phyloP scores from a whole-genome alignment of 2,888 invertebrate species.

The Sthenelais limicola region DNA sequence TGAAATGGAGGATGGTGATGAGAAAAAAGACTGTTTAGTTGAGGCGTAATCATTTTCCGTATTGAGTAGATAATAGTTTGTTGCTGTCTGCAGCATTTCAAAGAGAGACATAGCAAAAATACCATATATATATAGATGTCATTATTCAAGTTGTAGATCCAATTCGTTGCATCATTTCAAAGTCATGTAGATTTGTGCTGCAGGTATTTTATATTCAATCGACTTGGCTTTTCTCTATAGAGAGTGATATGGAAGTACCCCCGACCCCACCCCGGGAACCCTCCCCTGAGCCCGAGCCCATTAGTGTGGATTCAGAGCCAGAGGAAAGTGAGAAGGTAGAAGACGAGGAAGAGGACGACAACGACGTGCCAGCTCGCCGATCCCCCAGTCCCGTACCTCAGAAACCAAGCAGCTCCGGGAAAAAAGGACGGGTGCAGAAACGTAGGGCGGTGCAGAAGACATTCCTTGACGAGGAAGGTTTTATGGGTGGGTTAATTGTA shows the following conservation, averaged over 20 bases:
- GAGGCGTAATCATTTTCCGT: too few relatives aligned
- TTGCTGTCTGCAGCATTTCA: too few relatives aligned
- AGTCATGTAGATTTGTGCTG: slow-evolving; percentile 2
- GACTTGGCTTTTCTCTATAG: neutral
- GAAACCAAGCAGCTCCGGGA: neutral
- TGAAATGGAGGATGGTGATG: too few relatives aligned
- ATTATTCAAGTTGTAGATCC: too few relatives aligned
- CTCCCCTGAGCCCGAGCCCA: neutral
- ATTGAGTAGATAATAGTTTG: too few relatives aligned
- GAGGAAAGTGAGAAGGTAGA: neutral
- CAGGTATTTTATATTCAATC: neutral
- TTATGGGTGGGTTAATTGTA: slow-evolving; percentile 67
- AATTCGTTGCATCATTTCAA: too few relatives aligned
- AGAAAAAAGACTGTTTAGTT: too few relatives aligned
- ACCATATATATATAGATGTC: too few relatives aligned
- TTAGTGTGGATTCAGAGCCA: neutral
- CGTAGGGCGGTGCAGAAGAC: slow-evolving; percentile 67
- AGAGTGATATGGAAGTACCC: slow-evolving; percentile 4
- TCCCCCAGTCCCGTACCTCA: too few relatives aligned
- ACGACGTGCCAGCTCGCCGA: too few relatives aligned
- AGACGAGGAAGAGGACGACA: neutral
- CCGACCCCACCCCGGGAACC: slow-evolving; percentile 24
- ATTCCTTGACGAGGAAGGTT: slow-evolving; percentile 70
- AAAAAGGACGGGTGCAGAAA: slow-evolving; percentile 43
- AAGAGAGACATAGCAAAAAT: too few relatives aligned